Base-by-base conservation (phyloP, 2,797 vertebrate species). In the Oryzias dopingdopingensis region DNA sequence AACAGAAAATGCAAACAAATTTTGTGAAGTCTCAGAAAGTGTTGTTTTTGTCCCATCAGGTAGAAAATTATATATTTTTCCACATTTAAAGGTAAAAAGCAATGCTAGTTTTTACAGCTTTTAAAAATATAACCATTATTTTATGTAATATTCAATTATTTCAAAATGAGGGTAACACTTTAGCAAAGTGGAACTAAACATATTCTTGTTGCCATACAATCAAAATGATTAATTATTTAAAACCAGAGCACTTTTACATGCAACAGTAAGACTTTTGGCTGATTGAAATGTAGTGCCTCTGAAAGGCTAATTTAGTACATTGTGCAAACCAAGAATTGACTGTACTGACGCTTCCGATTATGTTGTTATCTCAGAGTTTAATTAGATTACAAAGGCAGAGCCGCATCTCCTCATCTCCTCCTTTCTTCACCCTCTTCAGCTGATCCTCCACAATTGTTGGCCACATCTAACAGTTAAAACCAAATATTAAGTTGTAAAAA, bases 331-430 rank as follows among this genome's bases (percentile, higher is more conserved):
- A 46, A 17, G 43, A 47, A 17, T 23, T 7, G 60, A 14, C 12
- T 5, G 37, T 1, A 14, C 45, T 8, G 0, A 15, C 10, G 44
- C 53, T 74, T 72, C 45, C 43, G 7, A 67, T 57, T 8, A 65
- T 67, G 18, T 14, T 49, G 52, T 26, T 45, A 10, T 57, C 37
- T 42, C 14, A 56, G 61, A 49, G 32, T 37, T 37, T 37, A 37
- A 37, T 37, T 37, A 37, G 32, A 37, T 37, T 37, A 37, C 32
- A 37, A 37, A 37, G 32, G 32, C 32, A 37, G 32, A 37, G 32
- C 10, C 32, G 1, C 32, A 37, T 37, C 32, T 37, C 32, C 10
- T 37, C 12, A 3, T 37, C 32, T 37, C 32, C 32, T 37, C 32
- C 12, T 37, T 37, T 37, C 32, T 37, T 37, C 32, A 37, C 43